Conservation (phyloP, 1,140 invertebrate genomes). For the Heliconius nattereri region DNA sequence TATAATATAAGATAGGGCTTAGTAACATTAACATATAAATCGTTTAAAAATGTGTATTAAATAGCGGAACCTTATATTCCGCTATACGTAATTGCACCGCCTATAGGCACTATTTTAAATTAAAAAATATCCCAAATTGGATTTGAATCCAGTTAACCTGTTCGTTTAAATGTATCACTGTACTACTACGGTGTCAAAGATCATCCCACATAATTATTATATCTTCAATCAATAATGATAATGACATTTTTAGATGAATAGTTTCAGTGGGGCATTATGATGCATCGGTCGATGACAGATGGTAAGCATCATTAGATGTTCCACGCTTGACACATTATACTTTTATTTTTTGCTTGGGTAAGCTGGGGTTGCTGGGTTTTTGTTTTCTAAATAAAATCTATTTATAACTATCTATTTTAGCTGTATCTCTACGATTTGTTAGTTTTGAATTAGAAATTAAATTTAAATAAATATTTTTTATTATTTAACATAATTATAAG, state of each 20-base stretch:
- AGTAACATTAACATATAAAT: no score
- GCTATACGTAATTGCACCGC: no score
- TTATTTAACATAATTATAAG: no score
- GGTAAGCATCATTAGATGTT: constrained; percentile 48
- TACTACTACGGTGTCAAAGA: not conserved
- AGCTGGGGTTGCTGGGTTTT: constrained; percentile 23
- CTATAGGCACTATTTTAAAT: no score
- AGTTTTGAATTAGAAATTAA: not conserved
- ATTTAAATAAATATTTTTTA: not conserved
- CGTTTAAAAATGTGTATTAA: no score
- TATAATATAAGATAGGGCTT: no score
- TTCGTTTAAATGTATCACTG: no score
- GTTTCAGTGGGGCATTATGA: constrained; percentile 47
- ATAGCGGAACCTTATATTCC: no score
- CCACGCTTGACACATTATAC: constrained; percentile 33
- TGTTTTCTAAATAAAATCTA: not conserved
- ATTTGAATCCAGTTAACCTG: not conserved
- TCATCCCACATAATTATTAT: not conserved
- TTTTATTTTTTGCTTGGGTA: constrained; percentile 27
- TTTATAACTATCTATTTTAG: not conserved
- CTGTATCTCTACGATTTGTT: not conserved
- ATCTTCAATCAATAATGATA: constrained; percentile 35
- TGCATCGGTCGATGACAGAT: constrained; percentile 46
- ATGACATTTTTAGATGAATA: constrained; percentile 47
- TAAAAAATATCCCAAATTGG: not conserved